These are phyloP conservation scores for Bursaphelenchus mucronatus DNA, from an alignment of 1,140 invertebrate species.

Conservation along the genomic window DNA sequence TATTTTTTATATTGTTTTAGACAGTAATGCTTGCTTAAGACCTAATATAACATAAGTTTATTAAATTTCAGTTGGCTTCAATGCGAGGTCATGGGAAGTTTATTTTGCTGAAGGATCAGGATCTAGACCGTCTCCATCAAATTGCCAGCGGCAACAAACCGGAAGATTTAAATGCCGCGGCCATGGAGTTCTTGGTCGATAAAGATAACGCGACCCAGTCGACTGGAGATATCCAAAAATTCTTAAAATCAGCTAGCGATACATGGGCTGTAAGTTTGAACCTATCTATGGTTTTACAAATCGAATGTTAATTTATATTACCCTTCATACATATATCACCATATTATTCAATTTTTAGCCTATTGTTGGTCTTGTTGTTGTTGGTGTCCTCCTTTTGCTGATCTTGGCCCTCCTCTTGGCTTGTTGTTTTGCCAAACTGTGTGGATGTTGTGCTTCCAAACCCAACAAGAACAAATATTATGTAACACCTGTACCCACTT, in stretches of 20 bases:
- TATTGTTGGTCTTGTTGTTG: conserved; percentile 26
- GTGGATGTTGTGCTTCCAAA: conserved; percentile 20
- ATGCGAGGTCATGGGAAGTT: conserved; percentile 24
- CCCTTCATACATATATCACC: not conserved
- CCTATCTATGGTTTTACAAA: not conserved
- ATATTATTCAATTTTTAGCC: conserved; percentile 14
- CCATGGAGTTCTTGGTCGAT: no score
- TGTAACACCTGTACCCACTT: conserved; percentile 27
- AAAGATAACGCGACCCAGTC: no score
- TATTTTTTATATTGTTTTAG: not conserved
- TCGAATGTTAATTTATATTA: conserved; percentile 6
- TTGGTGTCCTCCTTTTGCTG: conserved; percentile 25
- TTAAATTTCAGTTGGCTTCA: conserved; percentile 21
- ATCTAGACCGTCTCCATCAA: conserved; percentile 30
- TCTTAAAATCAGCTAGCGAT: not conserved
- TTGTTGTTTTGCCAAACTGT: conserved; percentile 31
- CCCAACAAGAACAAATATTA: conserved; percentile 22
- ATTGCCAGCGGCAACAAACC: conserved; percentile 4
- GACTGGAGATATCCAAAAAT: no score
- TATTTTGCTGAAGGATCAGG: conserved; percentile 14
- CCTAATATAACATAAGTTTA: not conserved
- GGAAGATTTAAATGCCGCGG: no score
- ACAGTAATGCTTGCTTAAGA: not conserved
- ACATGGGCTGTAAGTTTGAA: conserved; percentile 29
- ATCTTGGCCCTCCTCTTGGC: conserved; percentile 19